Evolutionary conservation across 1,140 invertebrate species (phyloP).

Genomic region (Cyclargus thomasi): DNA sequence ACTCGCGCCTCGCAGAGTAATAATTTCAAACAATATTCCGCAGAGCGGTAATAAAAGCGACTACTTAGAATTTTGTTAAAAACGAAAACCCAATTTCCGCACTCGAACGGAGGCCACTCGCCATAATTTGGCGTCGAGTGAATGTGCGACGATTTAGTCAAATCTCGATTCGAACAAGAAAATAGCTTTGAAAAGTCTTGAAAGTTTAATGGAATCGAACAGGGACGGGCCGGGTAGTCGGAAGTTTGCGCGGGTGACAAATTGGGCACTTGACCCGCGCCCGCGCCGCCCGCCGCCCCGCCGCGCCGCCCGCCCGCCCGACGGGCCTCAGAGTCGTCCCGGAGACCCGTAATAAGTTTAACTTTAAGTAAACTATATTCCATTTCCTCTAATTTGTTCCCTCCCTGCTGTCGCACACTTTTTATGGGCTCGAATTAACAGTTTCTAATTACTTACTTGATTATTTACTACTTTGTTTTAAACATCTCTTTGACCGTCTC

Average conservation of each 20-base stretch:
- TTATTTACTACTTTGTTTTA: conserved; percentile 24
- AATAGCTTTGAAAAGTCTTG: conserved; percentile 72
- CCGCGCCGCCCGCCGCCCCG: conserved; percentile 53
- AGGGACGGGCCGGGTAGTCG: conserved; percentile 56
- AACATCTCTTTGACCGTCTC: conserved; percentile 18
- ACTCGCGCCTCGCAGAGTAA: conserved; percentile 7
- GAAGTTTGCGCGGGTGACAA: conserved; percentile 73
- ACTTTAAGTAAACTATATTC: conserved; percentile 75
- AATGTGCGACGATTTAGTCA: conserved; percentile 60
- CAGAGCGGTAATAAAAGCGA: not conserved
- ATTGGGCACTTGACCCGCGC: conserved; percentile 73
- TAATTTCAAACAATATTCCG: not conserved
- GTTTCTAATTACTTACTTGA: conserved; percentile 44
- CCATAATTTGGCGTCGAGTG: conserved; percentile 17
- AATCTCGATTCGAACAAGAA: conserved; percentile 70
- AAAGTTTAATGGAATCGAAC: conserved; percentile 75
- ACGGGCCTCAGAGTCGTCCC: conserved; percentile 61
- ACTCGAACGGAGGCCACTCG: not conserved
- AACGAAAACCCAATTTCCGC: not conserved
- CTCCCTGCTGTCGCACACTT: conserved; percentile 45
- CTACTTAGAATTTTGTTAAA: not conserved
- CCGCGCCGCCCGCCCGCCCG: conserved; percentile 53
- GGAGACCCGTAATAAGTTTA: conserved; percentile 74
- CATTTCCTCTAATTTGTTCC: conserved; percentile 72
- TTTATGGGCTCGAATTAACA: conserved; percentile 62